Evolutionary conservation across 2,888 invertebrate genomes (phyloP).

Genomic region (Tetrapedia diversipes): DNA sequence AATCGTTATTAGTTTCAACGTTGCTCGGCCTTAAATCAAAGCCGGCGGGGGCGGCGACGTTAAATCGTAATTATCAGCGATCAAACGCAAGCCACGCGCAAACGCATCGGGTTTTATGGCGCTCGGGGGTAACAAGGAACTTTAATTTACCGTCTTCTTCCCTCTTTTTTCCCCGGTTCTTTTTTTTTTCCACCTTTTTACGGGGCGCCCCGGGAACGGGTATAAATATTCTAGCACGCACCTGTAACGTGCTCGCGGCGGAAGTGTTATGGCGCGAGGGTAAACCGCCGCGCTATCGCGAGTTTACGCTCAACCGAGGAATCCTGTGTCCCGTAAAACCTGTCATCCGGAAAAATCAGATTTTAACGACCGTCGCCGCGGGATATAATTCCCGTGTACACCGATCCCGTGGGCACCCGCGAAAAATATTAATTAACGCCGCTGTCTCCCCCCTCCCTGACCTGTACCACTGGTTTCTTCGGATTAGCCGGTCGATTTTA

Average conservation of each 20-base stretch:
- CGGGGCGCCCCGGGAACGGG: slow-evolving; percentile 4
- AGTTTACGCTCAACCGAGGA: slow-evolving; percentile 47
- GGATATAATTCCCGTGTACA: slow-evolving; percentile 34
- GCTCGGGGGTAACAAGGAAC: slow-evolving; percentile 56
- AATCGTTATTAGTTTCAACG: background rate
- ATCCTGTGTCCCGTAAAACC: slow-evolving; percentile 52
- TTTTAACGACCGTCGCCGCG: slow-evolving; percentile 53
- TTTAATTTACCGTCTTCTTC: slow-evolving; percentile 58
- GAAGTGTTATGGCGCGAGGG: slow-evolving; percentile 22
- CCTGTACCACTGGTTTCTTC: too few relatives aligned
- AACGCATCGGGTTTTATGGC: slow-evolving; percentile 38
- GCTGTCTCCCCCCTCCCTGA: background rate
- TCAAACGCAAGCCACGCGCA: background rate
- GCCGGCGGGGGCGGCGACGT: background rate
- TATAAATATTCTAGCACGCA: slow-evolving; percentile 46
- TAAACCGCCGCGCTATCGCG: slow-evolving; percentile 18
- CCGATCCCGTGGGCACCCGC: background rate
- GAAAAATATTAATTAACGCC: slow-evolving; percentile 43
- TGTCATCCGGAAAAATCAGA: slow-evolving; percentile 54
- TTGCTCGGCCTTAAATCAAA: background rate
- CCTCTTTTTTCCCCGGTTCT: background rate
- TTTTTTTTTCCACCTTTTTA: background rate
- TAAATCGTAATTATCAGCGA: slow-evolving; percentile 12
- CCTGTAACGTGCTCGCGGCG: slow-evolving; percentile 37
- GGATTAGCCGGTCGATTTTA: slow-evolving; percentile 30